Evolutionary conservation across 1,140 invertebrate species (phyloP), one percentile per base, ranked within the genome.

Genomic region (Cecropterus lyciades): DNA sequence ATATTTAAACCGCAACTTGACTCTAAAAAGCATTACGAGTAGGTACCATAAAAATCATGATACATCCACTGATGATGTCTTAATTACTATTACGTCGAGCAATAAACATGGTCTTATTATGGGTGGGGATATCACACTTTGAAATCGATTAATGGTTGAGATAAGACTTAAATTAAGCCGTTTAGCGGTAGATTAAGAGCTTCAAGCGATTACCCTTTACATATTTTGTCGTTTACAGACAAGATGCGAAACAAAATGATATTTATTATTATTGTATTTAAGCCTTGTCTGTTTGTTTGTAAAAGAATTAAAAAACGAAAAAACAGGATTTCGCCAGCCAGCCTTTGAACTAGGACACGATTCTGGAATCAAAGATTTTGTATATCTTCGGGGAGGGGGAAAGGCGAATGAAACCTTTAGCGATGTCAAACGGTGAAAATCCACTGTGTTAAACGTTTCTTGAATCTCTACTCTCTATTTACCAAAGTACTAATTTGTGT

Each of bases 141-240:
- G 24, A 52, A 30, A 52, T 52, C 49, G 49, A 52, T 52, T 52
- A 52, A 52, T 33, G 49, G 13, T 27, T 13, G 3, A 52, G 49
- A 52, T 52, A 52, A 52, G 24, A 9, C 49, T 30, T 53, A 53
- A 53, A 53, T 53, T 53, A 53, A 53, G 51, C 27, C 27, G 33
- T 53, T 53, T 53, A 53, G 30, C 30, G 14, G 51, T 8, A 53
- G 51, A 53, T 53, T 53, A 53, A 53, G 51, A 33, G 30, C 51
- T 37, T 11, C 30, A 37, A 53, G 3, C 49, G 33, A 37, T 37
- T 37, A 53, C 8, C 51, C 33, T 37, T 37, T 24, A 9, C 7
- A 37, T 10, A 53, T 53, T 37, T 53, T 53, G 13, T 53, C 33
- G 33, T 4, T 37, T 37, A 37, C 13, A 14, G 14, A 43, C 13